Conservation (phyloP, 1,140 invertebrate species). For the Pseudobourletiella spinata region DNA sequence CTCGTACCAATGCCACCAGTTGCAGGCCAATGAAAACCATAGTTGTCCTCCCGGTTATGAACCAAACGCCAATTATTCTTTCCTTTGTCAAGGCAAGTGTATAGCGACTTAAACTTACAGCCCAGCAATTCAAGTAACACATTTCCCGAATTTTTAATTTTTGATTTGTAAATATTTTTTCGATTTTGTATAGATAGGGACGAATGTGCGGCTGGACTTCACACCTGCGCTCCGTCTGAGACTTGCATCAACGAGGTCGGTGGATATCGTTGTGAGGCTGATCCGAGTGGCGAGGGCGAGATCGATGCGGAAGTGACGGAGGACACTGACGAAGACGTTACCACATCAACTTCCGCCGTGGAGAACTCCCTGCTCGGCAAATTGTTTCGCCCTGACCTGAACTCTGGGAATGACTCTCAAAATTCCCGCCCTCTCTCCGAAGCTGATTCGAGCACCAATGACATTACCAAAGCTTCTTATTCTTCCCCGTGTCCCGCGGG, state of each 20-base stretch:
- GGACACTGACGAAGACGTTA: background rate
- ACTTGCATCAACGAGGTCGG: conserved; percentile 38
- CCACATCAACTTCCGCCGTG: background rate
- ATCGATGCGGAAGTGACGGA: background rate
- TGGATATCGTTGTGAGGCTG: conserved; percentile 38
- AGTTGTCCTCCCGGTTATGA: conserved; percentile 35
- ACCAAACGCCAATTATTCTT: conserved; percentile 30
- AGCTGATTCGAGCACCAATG: too few relatives aligned
- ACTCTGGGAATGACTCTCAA: too few relatives aligned
- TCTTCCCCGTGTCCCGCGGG: background rate
- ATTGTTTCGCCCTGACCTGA: too few relatives aligned
- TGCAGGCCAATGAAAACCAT: conserved; percentile 13
- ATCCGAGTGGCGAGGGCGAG: background rate
- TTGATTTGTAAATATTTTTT: too few relatives aligned
- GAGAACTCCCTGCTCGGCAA: background rate
- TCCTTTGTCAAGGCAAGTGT: conserved; percentile 32
- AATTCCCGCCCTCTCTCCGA: too few relatives aligned
- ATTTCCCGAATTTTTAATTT: too few relatives aligned
- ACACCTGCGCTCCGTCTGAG: conserved; percentile 33
- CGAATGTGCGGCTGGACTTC: conserved; percentile 28
- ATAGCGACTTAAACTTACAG: too few relatives aligned
- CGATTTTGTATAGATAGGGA: conserved; percentile 29
- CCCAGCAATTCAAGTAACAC: too few relatives aligned
- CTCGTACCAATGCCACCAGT: conserved; percentile 40
- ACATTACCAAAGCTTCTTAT: too few relatives aligned